Conservation (phyloP, 1,140 invertebrate genomes). For the Zophobas atratus region DNA sequence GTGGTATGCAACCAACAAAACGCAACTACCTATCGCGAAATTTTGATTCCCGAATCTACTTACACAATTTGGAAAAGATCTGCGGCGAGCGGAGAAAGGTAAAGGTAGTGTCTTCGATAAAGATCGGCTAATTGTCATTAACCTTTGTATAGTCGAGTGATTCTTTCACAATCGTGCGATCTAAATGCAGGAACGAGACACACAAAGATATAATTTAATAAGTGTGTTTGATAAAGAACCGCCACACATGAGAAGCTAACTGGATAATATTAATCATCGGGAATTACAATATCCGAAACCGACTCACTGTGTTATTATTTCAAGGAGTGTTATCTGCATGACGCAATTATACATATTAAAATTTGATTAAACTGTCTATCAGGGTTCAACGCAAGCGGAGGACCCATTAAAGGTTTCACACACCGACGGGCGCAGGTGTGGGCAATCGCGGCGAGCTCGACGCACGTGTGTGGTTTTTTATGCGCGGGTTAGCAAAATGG, state of each 20-base stretch:
- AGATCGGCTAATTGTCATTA: not conserved
- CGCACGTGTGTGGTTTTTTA: too few relatives aligned
- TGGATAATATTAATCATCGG: constrained; percentile 45
- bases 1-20: too few relatives aligned
- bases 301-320: constrained; percentile 41
- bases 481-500: too few relatives aligned
- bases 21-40: too few relatives aligned
- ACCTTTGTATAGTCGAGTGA: constrained; percentile 6
- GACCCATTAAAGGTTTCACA: not conserved
- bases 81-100: not conserved
- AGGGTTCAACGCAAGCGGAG: not conserved
- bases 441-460: too few relatives aligned
- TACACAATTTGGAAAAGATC: too few relatives aligned
- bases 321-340: constrained; percentile 44
- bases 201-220: constrained; percentile 25
- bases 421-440: not conserved
- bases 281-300: constrained; percentile 46
- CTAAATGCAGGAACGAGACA: constrained; percentile 13
- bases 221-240: constrained; percentile 34
- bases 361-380: constrained; percentile 43
- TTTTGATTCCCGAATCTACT: too few relatives aligned
- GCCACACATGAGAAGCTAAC: constrained; percentile 42
- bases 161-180: constrained; percentile 16
- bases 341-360: constrained; percentile 47
- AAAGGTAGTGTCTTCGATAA: not conserved